Evolutionary conservation across 2,797 vertebrate genomes (phyloP).

Genomic region (Zalophus californianus): DNA sequence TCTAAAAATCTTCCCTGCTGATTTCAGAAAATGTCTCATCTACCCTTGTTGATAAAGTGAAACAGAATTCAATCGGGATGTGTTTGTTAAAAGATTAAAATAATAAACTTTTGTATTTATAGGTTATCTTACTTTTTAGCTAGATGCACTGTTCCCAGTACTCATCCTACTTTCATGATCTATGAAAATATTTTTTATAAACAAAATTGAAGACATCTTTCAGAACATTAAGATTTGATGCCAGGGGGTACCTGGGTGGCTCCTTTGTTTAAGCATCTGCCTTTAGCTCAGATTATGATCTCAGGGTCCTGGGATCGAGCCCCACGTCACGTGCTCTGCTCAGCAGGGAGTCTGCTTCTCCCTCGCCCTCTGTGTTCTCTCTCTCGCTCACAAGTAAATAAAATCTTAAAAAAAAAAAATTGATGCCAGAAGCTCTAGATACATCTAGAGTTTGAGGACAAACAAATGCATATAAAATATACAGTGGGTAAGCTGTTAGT

Average conservation of each 20-base stretch:
- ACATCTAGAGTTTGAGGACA: background rate
- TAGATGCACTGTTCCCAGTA: background rate
- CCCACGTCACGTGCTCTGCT: too few species aligned
- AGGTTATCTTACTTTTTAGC: background rate
- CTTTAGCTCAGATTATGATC: too few species aligned
- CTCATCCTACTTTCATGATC: background rate
- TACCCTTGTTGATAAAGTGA: slow-evolving; percentile 33
- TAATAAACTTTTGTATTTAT: background rate
- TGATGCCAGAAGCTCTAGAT: background rate
- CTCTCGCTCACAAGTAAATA: too few species aligned
- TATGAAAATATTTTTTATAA: background rate
- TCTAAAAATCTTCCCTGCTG: background rate
- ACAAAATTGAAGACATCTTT: background rate
- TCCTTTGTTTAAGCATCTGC: too few species aligned
- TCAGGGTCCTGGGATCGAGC: too few species aligned
- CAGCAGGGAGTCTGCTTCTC: too few species aligned
- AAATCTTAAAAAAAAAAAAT: background rate
- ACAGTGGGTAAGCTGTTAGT: background rate
- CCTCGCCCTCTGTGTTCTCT: too few species aligned
- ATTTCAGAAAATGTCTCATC: slow-evolving; percentile 53
- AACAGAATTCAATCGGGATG: background rate
- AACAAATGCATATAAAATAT: background rate
- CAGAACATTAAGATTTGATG: background rate
- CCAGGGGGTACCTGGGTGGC: background rate
- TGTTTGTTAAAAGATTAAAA: slow-evolving; percentile 22